Evolutionary conservation across 2,797 vertebrate species (phyloP), one percentile per base, ranked within the genome.

Genomic region (Poeciliopsis gracilis): DNA sequence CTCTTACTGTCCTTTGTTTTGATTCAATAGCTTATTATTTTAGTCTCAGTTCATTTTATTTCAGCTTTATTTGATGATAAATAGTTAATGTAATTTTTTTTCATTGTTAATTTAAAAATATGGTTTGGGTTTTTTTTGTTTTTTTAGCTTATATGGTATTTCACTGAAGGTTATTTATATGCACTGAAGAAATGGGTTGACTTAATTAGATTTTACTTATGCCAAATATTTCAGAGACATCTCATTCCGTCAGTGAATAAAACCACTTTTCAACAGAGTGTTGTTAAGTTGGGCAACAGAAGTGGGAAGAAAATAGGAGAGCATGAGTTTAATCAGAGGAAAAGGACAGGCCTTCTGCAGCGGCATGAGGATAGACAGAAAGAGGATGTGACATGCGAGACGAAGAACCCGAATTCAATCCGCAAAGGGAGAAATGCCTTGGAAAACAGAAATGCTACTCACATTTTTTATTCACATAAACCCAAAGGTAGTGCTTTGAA

Each of bases 391-490:
- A 86, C 80, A 84, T 76, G 75, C 63, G 78, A 86, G 77, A 80
- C 61, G 73, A 82, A 86, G 78, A 87, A 83, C 78, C 76, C 85
- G 90, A 91, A 93, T 93, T 91, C 76, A 93, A 89, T 87, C 81
- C 6, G 67, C 80, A 84, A 77, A 61, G 13, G 53, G 47, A 89
- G 81, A 88, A 88, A 91, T 84, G 84, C 84, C 86, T 85, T 85
- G 75, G 82, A 84, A 84, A 80, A 59, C 45, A 46, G 33, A 36
- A 61, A 2, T 18, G 63, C 70, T 6, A 1, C 18, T 76, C 69
- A 59, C 15, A 70, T 18, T 70, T 55, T 76, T 75, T 28, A 57
- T 45, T 57, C n/a, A 78, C 7, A 66, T 33, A 76, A 73, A 76
- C 23, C 53, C 0, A 67, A 36, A 36, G 16, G 59, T 2, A 36